Percentiles rank a stretch among this genome's conserved stretches.
phyloP scores from a whole-genome alignment of 2,888 invertebrate genomes.

The Diaprepes abbreviatus region DNA sequence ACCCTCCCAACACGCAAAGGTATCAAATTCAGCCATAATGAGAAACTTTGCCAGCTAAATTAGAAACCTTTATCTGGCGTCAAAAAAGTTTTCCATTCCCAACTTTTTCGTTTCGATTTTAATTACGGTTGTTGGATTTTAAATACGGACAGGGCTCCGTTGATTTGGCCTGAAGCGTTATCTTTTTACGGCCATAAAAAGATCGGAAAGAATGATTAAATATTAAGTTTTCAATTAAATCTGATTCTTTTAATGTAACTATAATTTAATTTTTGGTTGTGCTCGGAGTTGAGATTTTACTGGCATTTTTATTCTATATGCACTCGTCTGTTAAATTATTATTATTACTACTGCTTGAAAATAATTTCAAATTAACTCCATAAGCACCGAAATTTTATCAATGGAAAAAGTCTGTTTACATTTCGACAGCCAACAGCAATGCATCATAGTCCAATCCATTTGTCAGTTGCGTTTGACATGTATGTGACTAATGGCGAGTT shows the following conservation, averaged over 20 bases:
- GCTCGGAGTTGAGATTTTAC: too few relatives aligned
- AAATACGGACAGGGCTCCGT: constrained; percentile 12
- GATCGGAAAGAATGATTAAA: neutral
- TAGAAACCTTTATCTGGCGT: constrained; percentile 26
- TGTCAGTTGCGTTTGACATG: too few relatives aligned
- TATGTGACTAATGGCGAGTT: too few relatives aligned
- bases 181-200: neutral
- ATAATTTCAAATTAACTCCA: too few relatives aligned
- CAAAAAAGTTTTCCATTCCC: constrained; percentile 24
- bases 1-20: constrained; percentile 24
- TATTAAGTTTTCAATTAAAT: neutral
- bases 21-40: constrained; percentile 32
- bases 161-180: neutral
- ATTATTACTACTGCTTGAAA: too few relatives aligned
- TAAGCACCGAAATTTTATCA: too few relatives aligned
- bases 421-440: too few relatives aligned
- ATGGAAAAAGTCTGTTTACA: too few relatives aligned
- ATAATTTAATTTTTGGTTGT: too few relatives aligned
- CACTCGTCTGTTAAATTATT: too few relatives aligned
- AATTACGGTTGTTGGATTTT: constrained; percentile 29
- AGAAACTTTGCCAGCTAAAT: constrained; percentile 27
- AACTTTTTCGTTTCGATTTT: constrained; percentile 32
- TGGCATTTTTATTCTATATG: too few relatives aligned
- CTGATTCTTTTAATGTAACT: neutral
- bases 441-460: too few relatives aligned